Base-by-base conservation (phyloP, 2,113 vertebrate species). In the Oryzias curvinotus region DNA sequence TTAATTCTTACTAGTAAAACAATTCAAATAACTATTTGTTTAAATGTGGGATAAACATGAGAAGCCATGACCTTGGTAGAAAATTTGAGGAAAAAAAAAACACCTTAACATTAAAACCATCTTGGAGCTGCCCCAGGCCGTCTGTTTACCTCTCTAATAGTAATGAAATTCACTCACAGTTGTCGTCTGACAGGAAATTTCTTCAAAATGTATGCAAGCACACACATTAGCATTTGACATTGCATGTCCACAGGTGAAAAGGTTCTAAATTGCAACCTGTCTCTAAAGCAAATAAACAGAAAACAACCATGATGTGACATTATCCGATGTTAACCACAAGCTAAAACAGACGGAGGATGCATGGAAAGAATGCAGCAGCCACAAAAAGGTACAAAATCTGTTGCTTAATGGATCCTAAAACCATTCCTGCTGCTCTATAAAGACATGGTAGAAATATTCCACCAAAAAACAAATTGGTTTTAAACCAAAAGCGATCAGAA, bases 51-150 rank as follows among this genome's bases (percentile, higher is more conserved):
- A 30, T 30, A 6, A 30, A 30, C 16, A 8, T 16, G 17, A 12
- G 50, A 60, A 48, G 73, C 65, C 76, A 78, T 62, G 75, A 68
- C 91, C 8, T n/a, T n/a, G 30, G 56, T 25, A 47, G 57, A 52
- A 46, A 61, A 58, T 30, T 17, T 0, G 10, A 18, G 17, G 55
- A 18, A 16, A 49, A 60, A 62, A 28, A 68, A 54, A 65, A 69
- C 73, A 68, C 72, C 73, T 62, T 25, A 12, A 82, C 83, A 82
- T 83, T 75, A 76, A 78, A 80, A 81, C 75, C 69, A 79, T 88
- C 78, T 77, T 82, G 73, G 55, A 62, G 73, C 77, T 72, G 85
- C 84, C 84, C 75, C 75, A 26, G 49, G 60, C 82, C 70, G 77
- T 57, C 74, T 78, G 73, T 80, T 77, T 75, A 62, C 78, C 65